These are phyloP conservation scores for Teleogryllus occipitalis DNA, from an alignment of 1,140 invertebrate species.

Conservation along the genomic window DNA sequence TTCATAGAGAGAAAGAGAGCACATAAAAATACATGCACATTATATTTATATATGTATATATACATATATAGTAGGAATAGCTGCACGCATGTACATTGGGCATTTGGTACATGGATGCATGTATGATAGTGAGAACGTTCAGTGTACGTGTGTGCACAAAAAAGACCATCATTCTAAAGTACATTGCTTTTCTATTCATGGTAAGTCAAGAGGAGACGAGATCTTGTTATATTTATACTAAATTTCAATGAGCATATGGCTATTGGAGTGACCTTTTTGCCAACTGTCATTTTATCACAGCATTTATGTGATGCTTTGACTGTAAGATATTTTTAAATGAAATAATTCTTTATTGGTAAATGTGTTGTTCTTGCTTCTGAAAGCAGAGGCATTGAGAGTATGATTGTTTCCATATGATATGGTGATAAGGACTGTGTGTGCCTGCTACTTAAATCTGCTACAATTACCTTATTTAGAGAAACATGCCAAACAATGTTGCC, in stretches of 20 bases:
- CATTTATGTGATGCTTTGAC: not conserved
- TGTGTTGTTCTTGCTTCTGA: too few species aligned
- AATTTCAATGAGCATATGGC: not conserved
- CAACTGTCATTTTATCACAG: not conserved
- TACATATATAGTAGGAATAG: conserved; percentile 9
- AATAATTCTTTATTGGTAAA: too few species aligned
- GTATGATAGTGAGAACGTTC: not conserved
- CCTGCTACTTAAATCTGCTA: too few species aligned
- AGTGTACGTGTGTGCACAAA: not conserved
- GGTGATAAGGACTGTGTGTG: too few species aligned
- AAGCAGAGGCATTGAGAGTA: too few species aligned
- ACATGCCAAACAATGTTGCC: too few species aligned
- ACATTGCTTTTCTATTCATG: conserved; percentile 1
- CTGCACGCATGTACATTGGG: not conserved
- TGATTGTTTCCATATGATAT: too few species aligned
- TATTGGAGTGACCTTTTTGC: not conserved
- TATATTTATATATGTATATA: conserved; percentile 13
- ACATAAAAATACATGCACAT: conserved; percentile 11
- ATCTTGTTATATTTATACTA: not conserved
- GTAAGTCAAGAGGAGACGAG: not conserved
- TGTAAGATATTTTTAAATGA: too few species aligned
- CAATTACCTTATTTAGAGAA: too few species aligned
- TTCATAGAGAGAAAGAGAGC: not conserved
- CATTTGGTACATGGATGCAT: not conserved
- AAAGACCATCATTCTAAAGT: not conserved